These are phyloP conservation scores for Larimichthys polyactis DNA, from an alignment of 2,113 vertebrate genomes.

Conservation along the genomic window DNA sequence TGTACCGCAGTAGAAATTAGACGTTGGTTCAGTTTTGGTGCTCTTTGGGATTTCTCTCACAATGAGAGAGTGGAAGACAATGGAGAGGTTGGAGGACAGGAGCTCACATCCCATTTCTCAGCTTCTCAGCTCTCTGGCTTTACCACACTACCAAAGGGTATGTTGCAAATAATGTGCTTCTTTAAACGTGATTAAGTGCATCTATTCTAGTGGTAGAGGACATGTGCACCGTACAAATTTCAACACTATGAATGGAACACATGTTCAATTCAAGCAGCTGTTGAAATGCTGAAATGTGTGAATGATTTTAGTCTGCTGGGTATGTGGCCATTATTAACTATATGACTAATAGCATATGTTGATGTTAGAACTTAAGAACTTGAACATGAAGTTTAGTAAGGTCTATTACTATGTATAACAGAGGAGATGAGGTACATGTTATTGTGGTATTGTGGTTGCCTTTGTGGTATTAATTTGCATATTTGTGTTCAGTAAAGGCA, in stretches of 20 bases:
- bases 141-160: conserved; percentile 86
- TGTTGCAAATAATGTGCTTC: conserved; percentile 45
- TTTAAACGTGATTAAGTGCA: background rate
- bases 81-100: conserved; percentile 75
- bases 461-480: background rate
- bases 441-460: no score
- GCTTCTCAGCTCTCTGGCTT: conserved; percentile 83
- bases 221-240: background rate
- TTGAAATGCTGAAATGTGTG: background rate
- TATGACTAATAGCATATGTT: background rate
- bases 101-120: conserved; percentile 80
- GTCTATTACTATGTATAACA: background rate
- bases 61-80: conserved; percentile 80
- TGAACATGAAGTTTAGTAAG: background rate
- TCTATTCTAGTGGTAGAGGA: background rate
- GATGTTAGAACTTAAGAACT: background rate
- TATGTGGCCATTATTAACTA: background rate
- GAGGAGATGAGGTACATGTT: no score
- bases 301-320: background rate
- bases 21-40: conserved; percentile 27
- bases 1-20: conserved; percentile 9
- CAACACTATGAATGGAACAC: background rate
- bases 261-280: background rate
- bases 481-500: background rate
- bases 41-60: conserved; percentile 23